Base-by-base conservation (phyloP, 64 coral and sea anemone species). In the Actinia tenebrosa region DNA sequence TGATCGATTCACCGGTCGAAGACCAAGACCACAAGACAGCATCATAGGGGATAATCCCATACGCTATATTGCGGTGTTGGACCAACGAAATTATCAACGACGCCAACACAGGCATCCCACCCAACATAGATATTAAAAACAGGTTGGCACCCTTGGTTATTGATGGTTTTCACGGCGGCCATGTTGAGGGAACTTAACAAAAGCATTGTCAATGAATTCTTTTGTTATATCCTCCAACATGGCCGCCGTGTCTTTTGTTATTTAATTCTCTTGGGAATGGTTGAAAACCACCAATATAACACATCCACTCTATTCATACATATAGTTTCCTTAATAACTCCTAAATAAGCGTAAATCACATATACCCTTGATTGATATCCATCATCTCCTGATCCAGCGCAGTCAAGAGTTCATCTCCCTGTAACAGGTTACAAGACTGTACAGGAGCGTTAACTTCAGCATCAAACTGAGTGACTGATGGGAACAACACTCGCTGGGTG, bases 381-480 rank as follows among this genome's bases (percentile, higher is more conserved):
- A 81, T 53, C 79, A 81, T 81, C 7, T 81, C 79, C 42, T 88
- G 78, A 27, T 96, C 94, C 10, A 96, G 91, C 16, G 91, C 94
- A 19, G 58, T 85, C 7, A 96, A 55, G 4, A 96, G 88, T 20
- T 96, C 94, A 1, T 90, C 88, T 1, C 94, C 94, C 54, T 96
- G 94, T 16, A 96, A 63, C 7, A 96, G 88, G 15, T 86, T 91
- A 79, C 69, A 84, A 0, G 91, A 87, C 82, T 88, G 88, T 1
- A 96, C 94, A 16, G 94, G 94, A 2, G 91, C 91, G 85, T 88
- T 96, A 7, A 96, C 91, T 46, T 96, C 94, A 10, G 92, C 89
- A 13, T 96, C 94, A n/a, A 58, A 68, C 30, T 64, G 50, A 9
- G 91, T 87, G 25, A 96, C n/a, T 43, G 45, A 62, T 16, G 94